These are phyloP conservation scores for Eurois occulta DNA, from an alignment of 2,888 invertebrate genomes.

Conservation along the genomic window DNA sequence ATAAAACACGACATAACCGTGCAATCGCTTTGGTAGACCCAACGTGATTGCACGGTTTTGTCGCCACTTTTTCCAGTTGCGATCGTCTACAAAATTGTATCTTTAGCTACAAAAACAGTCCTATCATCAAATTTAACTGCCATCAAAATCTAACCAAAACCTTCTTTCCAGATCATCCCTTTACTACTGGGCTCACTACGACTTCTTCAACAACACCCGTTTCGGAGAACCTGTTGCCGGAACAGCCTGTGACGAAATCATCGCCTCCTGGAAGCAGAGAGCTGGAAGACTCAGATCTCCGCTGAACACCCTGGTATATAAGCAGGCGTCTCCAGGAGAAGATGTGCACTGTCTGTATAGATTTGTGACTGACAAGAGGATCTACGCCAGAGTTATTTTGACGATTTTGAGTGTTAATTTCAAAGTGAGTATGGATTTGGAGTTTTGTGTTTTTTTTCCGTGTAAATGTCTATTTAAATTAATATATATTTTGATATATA, in stretches of 20 bases:
- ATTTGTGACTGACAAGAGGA: constrained; percentile 95
- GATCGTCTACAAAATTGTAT: no score
- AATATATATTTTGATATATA: no score
- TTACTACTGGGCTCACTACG: constrained; percentile 98
- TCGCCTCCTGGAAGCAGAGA: constrained; percentile 95
- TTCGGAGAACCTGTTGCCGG: constrained; percentile 95
- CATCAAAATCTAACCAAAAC: constrained; percentile 16
- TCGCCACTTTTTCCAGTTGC: no score
- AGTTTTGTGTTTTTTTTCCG: no score
- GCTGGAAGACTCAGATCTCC: constrained; percentile 95
- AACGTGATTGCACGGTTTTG: no score
- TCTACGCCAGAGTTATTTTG: constrained; percentile 95
- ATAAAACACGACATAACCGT: no score
- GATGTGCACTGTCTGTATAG: constrained; percentile 95
- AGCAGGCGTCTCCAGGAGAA: constrained; percentile 93
- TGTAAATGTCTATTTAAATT: no score
- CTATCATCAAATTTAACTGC: neutral
- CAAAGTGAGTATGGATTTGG: constrained; percentile 90
- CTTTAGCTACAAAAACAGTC: no score
- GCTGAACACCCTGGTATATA: constrained; percentile 96
- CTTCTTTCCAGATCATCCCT: constrained; percentile 92
- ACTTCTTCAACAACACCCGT: constrained; percentile 97
- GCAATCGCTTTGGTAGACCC: no score
- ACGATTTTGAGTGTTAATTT: constrained; percentile 95
- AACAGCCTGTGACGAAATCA: constrained; percentile 96